Base-by-base conservation (phyloP, 2,113 vertebrate genomes). In the Ceratotherium simum region DNA sequence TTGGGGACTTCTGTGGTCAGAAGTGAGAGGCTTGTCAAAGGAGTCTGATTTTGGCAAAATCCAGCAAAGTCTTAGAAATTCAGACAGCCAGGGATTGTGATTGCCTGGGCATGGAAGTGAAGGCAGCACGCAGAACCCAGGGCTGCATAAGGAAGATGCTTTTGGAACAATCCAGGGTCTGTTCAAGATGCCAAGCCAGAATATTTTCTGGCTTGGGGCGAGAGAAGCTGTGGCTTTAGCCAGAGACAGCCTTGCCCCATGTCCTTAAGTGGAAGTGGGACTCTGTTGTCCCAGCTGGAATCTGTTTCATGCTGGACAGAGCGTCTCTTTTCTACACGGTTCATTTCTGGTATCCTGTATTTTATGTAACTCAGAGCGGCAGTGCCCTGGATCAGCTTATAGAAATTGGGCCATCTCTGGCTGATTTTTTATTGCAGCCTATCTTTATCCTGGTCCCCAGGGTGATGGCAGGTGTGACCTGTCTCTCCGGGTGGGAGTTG, bases 331-430 rank as follows among this genome's bases (percentile, higher is more conserved):
- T 58, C 62, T 86, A 5, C 2, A 16, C 64, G 72, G 46, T 90
- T 20, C 1, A 23, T 54, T 93, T 79, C 48, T 65, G 17, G 72
- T 72, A 46, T 81, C 48, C 5, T 58, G 23, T n/a, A 31, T 87
- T 86, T 95, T 92, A 81, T 75, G 46, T 92, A 92, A 94, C 88
- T 92, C n/a, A 21, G 83, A 79, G 72, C 3, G 1, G 36, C 46
- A 1, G 13, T 70, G 90, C 75, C 88, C 92, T 72, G 87, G 73
- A 81, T 96, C 21, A 25, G 73, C 46, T 64, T 69, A n/a, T 51
- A 89, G 75, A 96, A 96, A 95, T 17, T 54, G 80, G 95, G 96
- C 92, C 92, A 29, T n/a, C 48, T 91, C 60, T 84, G 84, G 51
- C 54, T 69, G 51, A 33, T 64, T 33, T 46, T 85, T 73, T 18